phyloP scores from a whole-genome alignment of 2,888 invertebrate species.

The Thumatha senex region DNA sequence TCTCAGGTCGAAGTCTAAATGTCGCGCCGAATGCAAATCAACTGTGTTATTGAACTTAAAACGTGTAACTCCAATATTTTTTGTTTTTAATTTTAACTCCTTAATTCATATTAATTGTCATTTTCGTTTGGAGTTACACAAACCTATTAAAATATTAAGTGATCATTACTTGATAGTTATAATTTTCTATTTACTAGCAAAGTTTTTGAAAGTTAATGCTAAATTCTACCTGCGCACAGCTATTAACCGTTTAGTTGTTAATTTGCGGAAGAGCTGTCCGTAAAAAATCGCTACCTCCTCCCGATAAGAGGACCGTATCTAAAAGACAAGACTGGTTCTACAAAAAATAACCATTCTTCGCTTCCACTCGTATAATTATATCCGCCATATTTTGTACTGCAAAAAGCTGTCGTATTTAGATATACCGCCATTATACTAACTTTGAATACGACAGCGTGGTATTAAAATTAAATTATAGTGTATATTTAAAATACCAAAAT shows the following conservation, averaged over 20 bases:
- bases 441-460: constrained; percentile 32
- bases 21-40: constrained; percentile 37
- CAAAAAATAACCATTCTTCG: constrained; percentile 37
- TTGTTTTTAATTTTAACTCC: not conserved
- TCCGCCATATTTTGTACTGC: constrained; percentile 57
- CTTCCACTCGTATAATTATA: constrained; percentile 57
- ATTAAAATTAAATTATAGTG: constrained; percentile 33
- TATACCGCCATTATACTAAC: constrained; percentile 47
- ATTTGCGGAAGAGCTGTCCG: constrained; percentile 26
- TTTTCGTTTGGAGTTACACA: too few species aligned
- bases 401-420: constrained; percentile 51
- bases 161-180: not conserved
- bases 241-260: constrained; percentile 3
- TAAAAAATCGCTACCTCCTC: constrained; percentile 42
- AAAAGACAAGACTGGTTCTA: constrained; percentile 34
- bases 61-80: constrained; percentile 5
- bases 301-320: constrained; percentile 38
- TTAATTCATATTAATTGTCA: too few species aligned
- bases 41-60: constrained; percentile 35
- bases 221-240: constrained; percentile 12
- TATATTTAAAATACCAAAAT: constrained; percentile 49
- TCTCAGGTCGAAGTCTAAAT: constrained; percentile 30
- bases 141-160: too few species aligned
- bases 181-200: not conserved
- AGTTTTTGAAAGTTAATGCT: constrained; percentile 5